Evolutionary conservation across 1,140 invertebrate genomes (phyloP).

Genomic region (Palaemon carinicauda): DNA sequence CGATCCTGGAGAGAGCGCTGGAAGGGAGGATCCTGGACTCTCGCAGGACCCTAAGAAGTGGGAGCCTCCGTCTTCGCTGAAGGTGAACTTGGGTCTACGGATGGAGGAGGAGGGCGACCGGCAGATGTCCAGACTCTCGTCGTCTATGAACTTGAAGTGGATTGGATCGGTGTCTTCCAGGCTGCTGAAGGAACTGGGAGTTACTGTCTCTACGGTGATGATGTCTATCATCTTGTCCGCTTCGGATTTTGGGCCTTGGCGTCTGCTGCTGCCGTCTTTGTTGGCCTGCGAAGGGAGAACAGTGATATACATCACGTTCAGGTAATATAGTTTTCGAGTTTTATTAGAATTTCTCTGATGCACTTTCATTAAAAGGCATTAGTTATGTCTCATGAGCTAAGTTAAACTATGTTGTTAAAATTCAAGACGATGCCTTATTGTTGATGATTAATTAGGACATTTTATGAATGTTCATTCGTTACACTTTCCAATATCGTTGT

Average conservation of each 20-base stretch:
- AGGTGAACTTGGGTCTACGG: background rate
- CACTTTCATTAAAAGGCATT: no score
- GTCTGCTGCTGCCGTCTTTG: background rate
- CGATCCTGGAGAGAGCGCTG: background rate
- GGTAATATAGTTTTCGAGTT: no score
- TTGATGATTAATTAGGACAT: no score
- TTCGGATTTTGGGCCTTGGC: background rate
- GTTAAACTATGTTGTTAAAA: no score
- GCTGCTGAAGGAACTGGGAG: background rate
- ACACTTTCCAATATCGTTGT: no score
- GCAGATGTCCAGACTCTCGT: constrained; percentile 34
- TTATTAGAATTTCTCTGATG: no score
- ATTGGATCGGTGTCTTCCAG: constrained; percentile 11
- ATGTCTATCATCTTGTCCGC: background rate
- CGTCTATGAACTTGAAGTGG: constrained; percentile 46
- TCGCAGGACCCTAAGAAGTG: no score
- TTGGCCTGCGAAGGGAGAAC: no score
- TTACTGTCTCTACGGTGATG: background rate
- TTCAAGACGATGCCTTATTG: no score
- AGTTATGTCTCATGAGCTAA: no score
- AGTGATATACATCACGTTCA: no score
- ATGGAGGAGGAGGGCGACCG: constrained; percentile 17
- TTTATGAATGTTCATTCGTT: no score
- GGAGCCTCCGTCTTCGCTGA: background rate
- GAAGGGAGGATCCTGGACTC: background rate